These are phyloP conservation scores for Vespertilio murinus DNA, from an alignment of 2,797 vertebrate genomes.

Conservation along the genomic window DNA sequence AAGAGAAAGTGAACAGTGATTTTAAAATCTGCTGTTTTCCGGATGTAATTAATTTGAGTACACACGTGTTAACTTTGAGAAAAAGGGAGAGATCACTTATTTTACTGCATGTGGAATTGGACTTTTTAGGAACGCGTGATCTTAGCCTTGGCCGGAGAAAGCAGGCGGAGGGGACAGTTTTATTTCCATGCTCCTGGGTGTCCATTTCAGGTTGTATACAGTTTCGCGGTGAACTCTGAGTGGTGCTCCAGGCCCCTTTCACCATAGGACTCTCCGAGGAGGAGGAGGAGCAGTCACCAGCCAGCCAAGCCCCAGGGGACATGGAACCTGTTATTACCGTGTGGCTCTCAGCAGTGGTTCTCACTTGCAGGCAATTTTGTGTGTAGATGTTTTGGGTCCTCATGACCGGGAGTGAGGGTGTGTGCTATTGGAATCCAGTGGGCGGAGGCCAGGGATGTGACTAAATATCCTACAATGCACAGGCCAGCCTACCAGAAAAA, in stretches of 20 bases:
- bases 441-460: neutral
- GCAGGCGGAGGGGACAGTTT: neutral
- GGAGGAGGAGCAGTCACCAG: neutral
- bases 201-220: neutral
- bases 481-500: neutral
- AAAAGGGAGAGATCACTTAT: neutral
- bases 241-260: neutral
- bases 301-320: neutral
- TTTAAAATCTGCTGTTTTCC: neutral
- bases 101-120: neutral
- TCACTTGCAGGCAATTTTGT: neutral
- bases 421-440: neutral
- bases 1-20: neutral
- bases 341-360: neutral
- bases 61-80: neutral
- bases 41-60: neutral
- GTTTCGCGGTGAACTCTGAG: neutral
- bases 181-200: neutral
- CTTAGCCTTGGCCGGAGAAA: neutral
- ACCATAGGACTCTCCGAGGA: neutral
- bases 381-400: neutral
- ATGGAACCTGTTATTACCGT: neutral
- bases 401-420: accelerated
- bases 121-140: neutral
- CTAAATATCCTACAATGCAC: neutral